Evolutionary conservation across 2,888 invertebrate genomes (phyloP).

Genomic region (Seira sanloemensis): DNA sequence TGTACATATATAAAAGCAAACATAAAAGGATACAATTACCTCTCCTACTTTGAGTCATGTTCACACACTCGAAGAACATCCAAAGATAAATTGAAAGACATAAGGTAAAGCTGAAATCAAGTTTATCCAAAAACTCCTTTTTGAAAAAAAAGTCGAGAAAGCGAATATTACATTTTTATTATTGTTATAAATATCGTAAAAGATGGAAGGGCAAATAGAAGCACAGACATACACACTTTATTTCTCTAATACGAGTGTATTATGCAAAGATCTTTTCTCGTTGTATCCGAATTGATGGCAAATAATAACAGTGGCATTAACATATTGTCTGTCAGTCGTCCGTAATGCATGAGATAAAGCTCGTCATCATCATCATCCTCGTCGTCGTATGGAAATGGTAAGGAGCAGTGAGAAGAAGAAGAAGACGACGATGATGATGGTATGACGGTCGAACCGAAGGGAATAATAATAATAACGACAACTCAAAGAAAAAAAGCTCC

Average conservation of each 20-base stretch:
- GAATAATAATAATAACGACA: not conserved
- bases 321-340: slow-evolving; percentile 19
- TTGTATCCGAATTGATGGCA: not conserved
- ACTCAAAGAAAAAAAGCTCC: slow-evolving; percentile 23
- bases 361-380: slow-evolving; percentile 26
- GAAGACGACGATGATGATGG: slow-evolving; percentile 24
- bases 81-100: too few relatives aligned
- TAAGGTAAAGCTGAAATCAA: not conserved
- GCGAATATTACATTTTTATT: slow-evolving; percentile 6
- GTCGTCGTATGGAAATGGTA: slow-evolving; percentile 16
- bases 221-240: not conserved
- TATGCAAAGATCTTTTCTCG: not conserved
- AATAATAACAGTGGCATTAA: slow-evolving; percentile 34
- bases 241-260: not conserved
- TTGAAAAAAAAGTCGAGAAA: slow-evolving; percentile 14
- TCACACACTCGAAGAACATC: slow-evolving; percentile 28
- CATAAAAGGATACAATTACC: slow-evolving; percentile 6
- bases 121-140: not conserved
- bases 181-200: slow-evolving; percentile 1
- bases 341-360: slow-evolving; percentile 40
- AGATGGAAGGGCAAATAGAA: slow-evolving; percentile 21
- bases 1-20: not conserved
- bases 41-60: slow-evolving; percentile 15
- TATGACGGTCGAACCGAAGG: not conserved
- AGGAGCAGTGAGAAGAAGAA: not conserved